These are phyloP conservation scores for Myrmecobius fasciatus DNA, from an alignment of 2,113 vertebrate genomes.

Conservation along the genomic window DNA sequence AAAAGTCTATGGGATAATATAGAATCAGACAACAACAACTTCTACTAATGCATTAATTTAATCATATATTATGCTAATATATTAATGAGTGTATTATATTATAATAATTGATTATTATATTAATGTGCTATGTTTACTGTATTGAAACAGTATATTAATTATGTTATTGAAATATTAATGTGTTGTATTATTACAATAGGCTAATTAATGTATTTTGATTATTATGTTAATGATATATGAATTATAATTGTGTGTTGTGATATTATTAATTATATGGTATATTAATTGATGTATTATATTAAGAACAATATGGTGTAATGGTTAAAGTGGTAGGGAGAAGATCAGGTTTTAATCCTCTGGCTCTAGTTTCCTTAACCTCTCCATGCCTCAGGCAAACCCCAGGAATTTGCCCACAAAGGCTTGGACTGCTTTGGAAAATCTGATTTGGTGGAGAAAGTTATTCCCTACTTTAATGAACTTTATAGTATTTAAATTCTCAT, in stretches of 20 bases:
- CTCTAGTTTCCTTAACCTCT: neutral
- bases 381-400: neutral
- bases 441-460: neutral
- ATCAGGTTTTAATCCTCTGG: neutral
- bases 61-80: neutral
- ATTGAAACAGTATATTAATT: no score
- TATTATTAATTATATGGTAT: no score
- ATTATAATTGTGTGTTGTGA: no score
- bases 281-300: neutral
- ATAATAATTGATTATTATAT: no score
- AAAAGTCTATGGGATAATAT: neutral
- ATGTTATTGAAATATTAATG: no score
- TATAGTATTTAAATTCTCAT: neutral
- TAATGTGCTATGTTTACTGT: no score
- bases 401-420: neutral
- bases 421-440: neutral
- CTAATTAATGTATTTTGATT: no score
- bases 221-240: no score
- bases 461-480: neutral
- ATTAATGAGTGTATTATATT: neutral
- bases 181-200: no score
- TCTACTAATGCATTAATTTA: neutral
- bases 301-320: neutral
- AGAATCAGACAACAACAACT: neutral
- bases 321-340: neutral